phyloP scores from a whole-genome alignment of 2,113 vertebrate species.

The Petrocephalus microphthalmus region DNA sequence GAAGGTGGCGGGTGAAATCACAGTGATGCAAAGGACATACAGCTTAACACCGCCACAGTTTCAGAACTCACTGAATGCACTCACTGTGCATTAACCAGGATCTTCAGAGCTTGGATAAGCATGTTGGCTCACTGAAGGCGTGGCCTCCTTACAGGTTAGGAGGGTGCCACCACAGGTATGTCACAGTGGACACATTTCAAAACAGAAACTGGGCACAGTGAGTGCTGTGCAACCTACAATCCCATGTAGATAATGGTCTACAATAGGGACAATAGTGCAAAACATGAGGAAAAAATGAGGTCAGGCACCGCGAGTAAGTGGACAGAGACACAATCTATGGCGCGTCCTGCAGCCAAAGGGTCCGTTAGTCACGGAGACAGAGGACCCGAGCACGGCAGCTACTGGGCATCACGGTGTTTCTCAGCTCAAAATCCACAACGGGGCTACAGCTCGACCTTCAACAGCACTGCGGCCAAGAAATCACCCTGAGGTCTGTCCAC shows the following conservation, averaged over 20 bases:
- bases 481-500: not conserved
- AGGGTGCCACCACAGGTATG: not conserved
- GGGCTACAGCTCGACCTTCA: not conserved
- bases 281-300: not conserved
- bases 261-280: not conserved
- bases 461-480: not conserved
- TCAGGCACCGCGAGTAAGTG: not conserved
- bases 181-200: not conserved
- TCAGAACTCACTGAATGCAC: not conserved
- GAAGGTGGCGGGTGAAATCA: not conserved
- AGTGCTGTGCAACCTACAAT: not conserved
- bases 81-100: not conserved
- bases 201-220: not conserved
- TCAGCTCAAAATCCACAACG: not conserved
- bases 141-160: not conserved
- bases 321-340: not conserved
- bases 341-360: not conserved
- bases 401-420: not conserved
- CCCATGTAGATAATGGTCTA: not conserved
- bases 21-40: not conserved
- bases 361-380: not conserved
- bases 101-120: not conserved
- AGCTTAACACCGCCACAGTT: not conserved
- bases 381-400: not conserved
- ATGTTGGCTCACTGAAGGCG: not conserved